phyloP scores from a whole-genome alignment of 1,140 invertebrate genomes.

The Eubasilissa regina region DNA sequence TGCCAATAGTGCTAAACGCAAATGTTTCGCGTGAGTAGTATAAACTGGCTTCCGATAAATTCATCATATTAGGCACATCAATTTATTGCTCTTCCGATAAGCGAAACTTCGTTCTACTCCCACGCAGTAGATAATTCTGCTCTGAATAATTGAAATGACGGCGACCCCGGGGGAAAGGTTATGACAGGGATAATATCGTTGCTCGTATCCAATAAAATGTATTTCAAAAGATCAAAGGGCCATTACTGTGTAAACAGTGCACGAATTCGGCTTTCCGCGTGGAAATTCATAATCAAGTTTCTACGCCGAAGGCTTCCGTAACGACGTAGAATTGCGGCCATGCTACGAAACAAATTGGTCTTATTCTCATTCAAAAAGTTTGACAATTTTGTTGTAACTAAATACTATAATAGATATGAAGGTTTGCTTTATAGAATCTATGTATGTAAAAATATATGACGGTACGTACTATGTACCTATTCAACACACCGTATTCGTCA shows the following conservation, averaged over 20 bases:
- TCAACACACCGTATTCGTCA: no score
- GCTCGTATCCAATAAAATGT: slow-evolving; percentile 20
- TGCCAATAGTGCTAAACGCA: no score
- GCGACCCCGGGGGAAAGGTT: slow-evolving; percentile 36
- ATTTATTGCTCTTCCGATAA: no score
- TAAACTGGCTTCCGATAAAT: no score
- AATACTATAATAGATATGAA: background rate
- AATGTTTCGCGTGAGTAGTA: no score
- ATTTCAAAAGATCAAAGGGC: slow-evolving; percentile 34
- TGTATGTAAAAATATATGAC: no score
- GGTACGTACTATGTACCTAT: no score
- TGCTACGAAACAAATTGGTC: background rate
- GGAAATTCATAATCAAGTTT: slow-evolving; percentile 9
- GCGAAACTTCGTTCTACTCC: background rate
- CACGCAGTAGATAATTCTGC: slow-evolving; percentile 11
- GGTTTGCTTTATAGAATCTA: no score
- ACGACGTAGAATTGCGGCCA: background rate
- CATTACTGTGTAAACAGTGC: slow-evolving; percentile 32
- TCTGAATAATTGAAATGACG: slow-evolving; percentile 22
- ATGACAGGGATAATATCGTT: slow-evolving; percentile 24
- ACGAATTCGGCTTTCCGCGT: slow-evolving; percentile 29
- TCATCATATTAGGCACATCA: no score
- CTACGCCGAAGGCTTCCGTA: slow-evolving; percentile 14
- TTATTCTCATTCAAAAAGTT: slow-evolving; percentile 4
- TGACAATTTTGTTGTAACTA: background rate